These are phyloP conservation scores for Netelia inedita DNA, from an alignment of 2,888 invertebrate species.

Conservation along the genomic window DNA sequence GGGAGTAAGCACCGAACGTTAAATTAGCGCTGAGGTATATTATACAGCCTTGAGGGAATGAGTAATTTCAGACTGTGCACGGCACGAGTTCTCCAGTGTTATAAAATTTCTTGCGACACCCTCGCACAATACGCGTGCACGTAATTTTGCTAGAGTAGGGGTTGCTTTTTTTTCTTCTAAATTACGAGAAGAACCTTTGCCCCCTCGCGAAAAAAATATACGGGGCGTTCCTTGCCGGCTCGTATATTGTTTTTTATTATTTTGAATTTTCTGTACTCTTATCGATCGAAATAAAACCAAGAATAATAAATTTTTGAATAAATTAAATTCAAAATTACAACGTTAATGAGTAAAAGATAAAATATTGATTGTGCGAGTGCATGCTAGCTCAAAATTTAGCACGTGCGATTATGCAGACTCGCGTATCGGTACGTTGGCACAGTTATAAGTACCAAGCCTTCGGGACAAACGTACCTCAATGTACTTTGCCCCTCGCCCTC, in stretches of 20 bases:
- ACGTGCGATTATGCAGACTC: not conserved
- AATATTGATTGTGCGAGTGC: too few species aligned
- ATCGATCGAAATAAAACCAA: too few species aligned
- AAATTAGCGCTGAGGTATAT: constrained; percentile 33
- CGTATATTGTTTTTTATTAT: too few species aligned
- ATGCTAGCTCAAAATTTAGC: too few species aligned
- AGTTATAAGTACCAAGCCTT: constrained; percentile 15
- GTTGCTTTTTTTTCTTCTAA: not conserved
- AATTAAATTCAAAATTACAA: too few species aligned
- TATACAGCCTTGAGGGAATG: constrained; percentile 28
- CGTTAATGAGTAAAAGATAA: too few species aligned
- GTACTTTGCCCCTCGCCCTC: not conserved
- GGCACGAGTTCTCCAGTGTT: constrained; percentile 9
- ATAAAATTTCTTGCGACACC: constrained; percentile 21
- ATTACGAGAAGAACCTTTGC: not conserved
- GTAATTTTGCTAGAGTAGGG: not conserved
- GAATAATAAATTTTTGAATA: too few species aligned
- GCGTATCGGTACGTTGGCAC: not conserved
- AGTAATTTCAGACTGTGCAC: constrained; percentile 7
- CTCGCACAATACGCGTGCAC: not conserved
- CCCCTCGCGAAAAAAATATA: too few species aligned
- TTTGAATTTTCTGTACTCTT: too few species aligned
- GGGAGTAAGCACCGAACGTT: constrained; percentile 21
- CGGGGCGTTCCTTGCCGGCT: too few species aligned
- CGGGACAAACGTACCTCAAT: constrained; percentile 21